Percentiles rank a stretch among this genome's conserved stretches.
Conservation (phyloP, 2,113 vertebrate genomes). For the Zeus faber region DNA sequence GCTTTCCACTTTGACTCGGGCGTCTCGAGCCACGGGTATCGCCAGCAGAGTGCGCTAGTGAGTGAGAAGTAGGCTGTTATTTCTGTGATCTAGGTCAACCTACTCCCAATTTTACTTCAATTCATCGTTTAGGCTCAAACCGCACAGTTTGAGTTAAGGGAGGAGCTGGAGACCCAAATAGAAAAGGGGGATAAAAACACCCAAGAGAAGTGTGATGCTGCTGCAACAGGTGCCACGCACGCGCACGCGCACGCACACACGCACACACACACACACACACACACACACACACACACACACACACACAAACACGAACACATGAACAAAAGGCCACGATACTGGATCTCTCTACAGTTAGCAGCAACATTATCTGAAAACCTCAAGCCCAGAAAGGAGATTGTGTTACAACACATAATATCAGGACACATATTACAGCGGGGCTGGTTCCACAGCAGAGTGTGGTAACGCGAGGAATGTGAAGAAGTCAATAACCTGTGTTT, state of each 20-base stretch:
- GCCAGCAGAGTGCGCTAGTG: conserved; percentile 52
- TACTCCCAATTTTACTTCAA: conserved; percentile 44
- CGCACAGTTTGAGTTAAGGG: conserved; percentile 28
- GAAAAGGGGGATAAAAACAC: conserved; percentile 32
- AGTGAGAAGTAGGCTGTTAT: conserved; percentile 54
- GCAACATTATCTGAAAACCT: not conserved
- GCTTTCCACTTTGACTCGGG: too few species aligned
- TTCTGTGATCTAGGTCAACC: conserved; percentile 71
- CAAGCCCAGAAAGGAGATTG: not conserved
- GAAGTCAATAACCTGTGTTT: conserved; percentile 87
- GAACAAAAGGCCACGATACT: too few species aligned
- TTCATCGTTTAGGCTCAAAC: conserved; percentile 34
- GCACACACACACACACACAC: too few species aligned
- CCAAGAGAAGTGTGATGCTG: conserved; percentile 21
- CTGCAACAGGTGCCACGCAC: conserved; percentile 14
- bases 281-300: too few species aligned
- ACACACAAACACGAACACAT: too few species aligned
- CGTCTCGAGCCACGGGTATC: not conserved
- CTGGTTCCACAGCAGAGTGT: not conserved
- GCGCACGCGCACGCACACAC: too few species aligned
- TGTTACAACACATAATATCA: not conserved
- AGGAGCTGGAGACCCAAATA: conserved; percentile 36
- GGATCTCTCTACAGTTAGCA: conserved; percentile 4
- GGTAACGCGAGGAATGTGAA: conserved; percentile 13
- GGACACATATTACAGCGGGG: not conserved